Percentiles rank a stretch among this genome's conserved stretches.
Evolutionary conservation across 2,797 vertebrate genomes (phyloP).

Genomic region (Rhinoraja longicauda): DNA sequence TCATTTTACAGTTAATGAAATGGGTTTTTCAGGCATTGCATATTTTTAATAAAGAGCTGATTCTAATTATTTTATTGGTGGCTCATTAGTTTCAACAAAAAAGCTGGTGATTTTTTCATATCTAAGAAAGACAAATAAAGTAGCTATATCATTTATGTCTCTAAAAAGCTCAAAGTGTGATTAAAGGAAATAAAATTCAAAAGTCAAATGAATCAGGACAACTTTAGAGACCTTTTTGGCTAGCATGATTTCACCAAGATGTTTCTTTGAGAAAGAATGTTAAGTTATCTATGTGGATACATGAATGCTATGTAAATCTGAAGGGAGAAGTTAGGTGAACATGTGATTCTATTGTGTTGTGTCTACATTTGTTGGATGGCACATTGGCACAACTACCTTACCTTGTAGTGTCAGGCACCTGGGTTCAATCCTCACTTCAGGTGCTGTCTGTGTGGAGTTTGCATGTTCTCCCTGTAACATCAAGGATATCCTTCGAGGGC

Average conservation of each 20-base stretch:
- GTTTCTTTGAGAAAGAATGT: background rate
- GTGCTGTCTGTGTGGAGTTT: too few species aligned
- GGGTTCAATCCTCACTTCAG: too few species aligned
- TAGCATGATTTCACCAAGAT: background rate
- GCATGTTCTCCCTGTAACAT: too few species aligned
- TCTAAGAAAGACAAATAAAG: background rate
- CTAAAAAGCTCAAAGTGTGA: background rate
- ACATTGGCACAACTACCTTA: too few species aligned
- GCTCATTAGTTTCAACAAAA: slow-evolving; percentile 8
- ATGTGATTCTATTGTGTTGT: background rate
- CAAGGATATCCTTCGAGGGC: too few species aligned
- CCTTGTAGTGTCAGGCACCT: too few species aligned
- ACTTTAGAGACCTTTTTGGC: background rate
- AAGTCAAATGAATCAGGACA: background rate
- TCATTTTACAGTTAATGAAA: background rate
- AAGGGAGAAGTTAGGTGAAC: background rate
- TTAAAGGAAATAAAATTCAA: background rate
- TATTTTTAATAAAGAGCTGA: background rate
- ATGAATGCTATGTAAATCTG: background rate
- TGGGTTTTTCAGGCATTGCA: background rate
- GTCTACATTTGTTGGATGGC: background rate
- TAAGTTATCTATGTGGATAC: background rate
- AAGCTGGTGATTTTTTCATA: background rate
- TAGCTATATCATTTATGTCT: background rate
- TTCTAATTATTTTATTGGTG: background rate